Base-by-base conservation (phyloP, 2,888 invertebrate species). In the Liodrosophila aerea region DNA sequence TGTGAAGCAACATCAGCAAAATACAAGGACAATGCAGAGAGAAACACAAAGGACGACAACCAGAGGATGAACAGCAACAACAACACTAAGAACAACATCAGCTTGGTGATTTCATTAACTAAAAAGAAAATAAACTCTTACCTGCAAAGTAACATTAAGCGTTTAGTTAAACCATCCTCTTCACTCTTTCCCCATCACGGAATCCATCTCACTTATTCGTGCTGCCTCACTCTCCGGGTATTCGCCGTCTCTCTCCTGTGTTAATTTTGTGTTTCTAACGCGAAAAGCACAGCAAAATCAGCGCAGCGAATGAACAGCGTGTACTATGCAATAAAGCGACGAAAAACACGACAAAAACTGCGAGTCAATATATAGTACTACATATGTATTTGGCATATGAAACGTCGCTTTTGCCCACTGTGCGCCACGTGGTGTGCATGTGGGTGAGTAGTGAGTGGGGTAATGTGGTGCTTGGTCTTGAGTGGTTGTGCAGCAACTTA, bases 51-150 rank as follows among this genome's bases (percentile, higher is more conserved):
- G 30, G 7, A 1, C 15, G 39, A 11, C 11, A 29, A 16, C 8
- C 36, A 13, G 30, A 16, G 5, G n/a, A n/a, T n/a, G n/a, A 47
- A 33, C n/a, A 56, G 12, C 36, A 49, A 13, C 18, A 34, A 11
- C 9, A 22, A 9, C 27, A 36, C 8, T 36, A 29, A 39, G 13
- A 5, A 59, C 16, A 33, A 58, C 44, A 52, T 8, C 8, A 37
- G 52, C 50, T 18, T 36, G 60, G 64, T 72, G 74, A 76, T 74
- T 74, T 77, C 52, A 65, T 77, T 64, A 74, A 61, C 62, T 59
- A 13, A 34, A 40, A 33, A 12, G 69, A 54, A 57, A 73, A 67
- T 44, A 70, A 62, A 63, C 45, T 52, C 54, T 56, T 59, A 58
- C 47, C 67, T 51, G 51, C 40, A 22, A 4, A 66, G 58, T 63